Conservation (phyloP, 2,797 vertebrate genomes). For the Sebastes taczanowskii region DNA sequence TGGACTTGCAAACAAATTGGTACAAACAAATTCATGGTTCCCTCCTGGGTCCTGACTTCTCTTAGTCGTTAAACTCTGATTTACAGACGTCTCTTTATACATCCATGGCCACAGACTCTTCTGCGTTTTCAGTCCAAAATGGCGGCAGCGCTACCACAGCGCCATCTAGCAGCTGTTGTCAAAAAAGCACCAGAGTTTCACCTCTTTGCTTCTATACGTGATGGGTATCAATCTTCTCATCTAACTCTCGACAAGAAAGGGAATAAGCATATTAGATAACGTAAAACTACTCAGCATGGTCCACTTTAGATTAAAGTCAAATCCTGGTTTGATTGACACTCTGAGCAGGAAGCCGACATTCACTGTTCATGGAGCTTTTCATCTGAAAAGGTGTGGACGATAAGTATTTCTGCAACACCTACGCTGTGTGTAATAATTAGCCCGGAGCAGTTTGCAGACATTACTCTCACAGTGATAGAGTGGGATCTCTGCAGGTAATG, state of each 20-base stretch:
- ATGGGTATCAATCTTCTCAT: no score
- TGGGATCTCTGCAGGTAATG: neutral
- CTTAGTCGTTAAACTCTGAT: accelerated
- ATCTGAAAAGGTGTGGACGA: neutral
- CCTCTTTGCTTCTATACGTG: no score
- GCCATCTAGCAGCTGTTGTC: no score
- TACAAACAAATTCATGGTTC: neutral
- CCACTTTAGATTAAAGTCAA: neutral
- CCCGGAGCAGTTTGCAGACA: neutral
- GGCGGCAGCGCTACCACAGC: no score
- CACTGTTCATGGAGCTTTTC: neutral
- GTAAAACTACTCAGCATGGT: neutral
- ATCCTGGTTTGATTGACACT: neutral
- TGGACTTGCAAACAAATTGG: neutral
- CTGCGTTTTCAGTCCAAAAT: no score
- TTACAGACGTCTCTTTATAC: no score
- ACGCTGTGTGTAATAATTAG: slow-evolving; percentile 10
- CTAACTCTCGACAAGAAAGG: no score
- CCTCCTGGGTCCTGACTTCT: no score
- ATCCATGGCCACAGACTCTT: no score
- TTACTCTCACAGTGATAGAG: neutral
- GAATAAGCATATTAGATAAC: no score
- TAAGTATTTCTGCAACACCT: neutral
- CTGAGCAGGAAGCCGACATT: neutral
- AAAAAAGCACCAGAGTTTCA: no score